Base-by-base conservation (phyloP, 2,888 invertebrate genomes). In the Hemicrepidius hirtus region DNA sequence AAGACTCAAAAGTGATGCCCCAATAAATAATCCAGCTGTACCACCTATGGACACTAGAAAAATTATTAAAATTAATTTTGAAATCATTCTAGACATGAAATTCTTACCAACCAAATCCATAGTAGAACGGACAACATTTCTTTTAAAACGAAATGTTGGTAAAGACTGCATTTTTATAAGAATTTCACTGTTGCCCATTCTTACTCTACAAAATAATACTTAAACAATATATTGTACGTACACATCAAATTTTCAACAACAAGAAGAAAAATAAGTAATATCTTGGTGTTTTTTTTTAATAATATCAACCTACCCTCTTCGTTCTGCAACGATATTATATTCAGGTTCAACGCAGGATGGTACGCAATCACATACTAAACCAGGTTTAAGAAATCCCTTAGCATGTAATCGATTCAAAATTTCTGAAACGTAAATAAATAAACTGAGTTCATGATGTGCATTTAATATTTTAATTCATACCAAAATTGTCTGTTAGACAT, bases 101-200 rank as follows among this genome's bases (percentile, higher is more conserved):
- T 64, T 81, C 83, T 84, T 85, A 91, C 92, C 92, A 24, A 92
- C 91, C 76, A 92, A 86, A 78, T 91, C 91, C 74, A 92, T 85
- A 20, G 87, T 87, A 49, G 90, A 89, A 76, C 90, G 87, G 53
- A 91, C 89, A n/a, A 91, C 90, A 28, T 90, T 89, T 62, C 92
- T 86, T 49, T 89, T 88, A 53, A 91, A 89, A 75, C 91, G 86
- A 63, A 89, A 83, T 0, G 88, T 86, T 0, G 92, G 91, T 13
- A 91, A 82, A 53, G 88, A 86, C 20, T 88, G 88, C 79, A 92
- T 82, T 65, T 85, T 85, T 41, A 92, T 85, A 7, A 82, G 80
- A 6, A 89, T 89, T 76, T 86, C 84, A 69, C 83, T 83, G 69
- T 79, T 63, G 41, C 68, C 66, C 21, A 73, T 76, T 75, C 53